Percentiles rank a stretch among this genome's conserved stretches.
Evolutionary conservation across 2,797 vertebrate genomes (phyloP).

Genomic region (Hafferia zeledoni): DNA sequence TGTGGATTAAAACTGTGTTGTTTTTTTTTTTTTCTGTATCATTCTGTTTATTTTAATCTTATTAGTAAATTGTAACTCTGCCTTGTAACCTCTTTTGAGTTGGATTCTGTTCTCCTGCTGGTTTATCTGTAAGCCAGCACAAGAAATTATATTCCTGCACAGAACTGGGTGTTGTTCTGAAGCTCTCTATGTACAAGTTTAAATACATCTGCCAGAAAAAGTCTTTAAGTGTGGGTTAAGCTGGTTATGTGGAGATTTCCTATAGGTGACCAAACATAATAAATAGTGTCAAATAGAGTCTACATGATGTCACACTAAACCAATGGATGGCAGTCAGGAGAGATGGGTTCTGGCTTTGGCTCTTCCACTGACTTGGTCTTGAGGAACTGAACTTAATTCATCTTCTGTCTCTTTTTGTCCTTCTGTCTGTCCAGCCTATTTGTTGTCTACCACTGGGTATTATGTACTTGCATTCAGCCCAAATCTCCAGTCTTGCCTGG

Average conservation of each 20-base stretch:
- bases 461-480: rapidly evolving
- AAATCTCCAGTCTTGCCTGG: neutral
- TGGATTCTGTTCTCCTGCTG: too few species aligned
- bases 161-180: neutral
- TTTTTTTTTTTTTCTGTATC: too few species aligned
- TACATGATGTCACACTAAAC: neutral
- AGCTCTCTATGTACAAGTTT: neutral
- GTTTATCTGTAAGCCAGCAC: too few species aligned
- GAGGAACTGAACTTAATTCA: neutral
- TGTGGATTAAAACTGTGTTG: too few species aligned
- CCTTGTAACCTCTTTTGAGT: too few species aligned
- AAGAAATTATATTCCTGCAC: neutral
- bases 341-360: neutral
- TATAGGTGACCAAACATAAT: neutral
- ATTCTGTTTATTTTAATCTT: too few species aligned
- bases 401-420: neutral
- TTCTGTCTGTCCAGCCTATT: neutral
- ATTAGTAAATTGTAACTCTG: too few species aligned
- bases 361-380: neutral
- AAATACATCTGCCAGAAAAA: neutral
- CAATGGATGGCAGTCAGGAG: neutral
- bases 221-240: neutral
- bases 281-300: neutral
- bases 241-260: neutral
- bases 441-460: neutral